Evolutionary conservation across 2,888 invertebrate species (phyloP), one percentile per base, ranked within the genome.

Genomic region (Subacronicta megacephala): DNA sequence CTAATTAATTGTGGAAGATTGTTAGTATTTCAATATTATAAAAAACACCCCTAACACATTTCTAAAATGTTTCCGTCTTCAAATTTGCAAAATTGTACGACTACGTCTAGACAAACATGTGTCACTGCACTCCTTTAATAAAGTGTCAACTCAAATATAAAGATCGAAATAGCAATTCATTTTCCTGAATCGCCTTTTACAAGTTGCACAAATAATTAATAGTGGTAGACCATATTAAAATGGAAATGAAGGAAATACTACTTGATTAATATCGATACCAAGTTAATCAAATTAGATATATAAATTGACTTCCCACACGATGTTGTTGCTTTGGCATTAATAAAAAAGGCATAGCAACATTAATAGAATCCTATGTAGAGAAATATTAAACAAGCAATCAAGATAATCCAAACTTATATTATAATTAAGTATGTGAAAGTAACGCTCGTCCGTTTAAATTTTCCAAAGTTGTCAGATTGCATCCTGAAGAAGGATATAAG

Each of bases 141-240:
- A 10, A 26, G 10, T 4, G 7, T 6, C 3, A n/a, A 7, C 1
- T 26, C 2, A 26, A 23, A 26, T 26, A 26, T 29, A 16, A 43
- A 17, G 23, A 56, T 38, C 36, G 15, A 54, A 49, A 52, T n/a
- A 49, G 31, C 26, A 37, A 46, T 52, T 46, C 1, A 61, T 70
- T 54, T 72, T 58, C 60, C 60, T 62, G 66, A 70, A 54, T 66
- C 33, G 12, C 73, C 73, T 56, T 70, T 56, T 58, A 58, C 33
- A 56, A 59, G 47, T 54, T 15, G 41, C 23, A 35, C 43, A 7
- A 57, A 57, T 67, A 57, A 57, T 63, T 46, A 70, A 62, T 57
- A 62, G 29, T 55, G 9, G 45, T 31, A 41, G 41, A 43, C 63
- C 57, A 51, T 63, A 62, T 36, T 7, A 33, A 58, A 58, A 72